phyloP scores from a whole-genome alignment of 53 echinoderm and acorn worm genomes.

The Henricia sp. region DNA sequence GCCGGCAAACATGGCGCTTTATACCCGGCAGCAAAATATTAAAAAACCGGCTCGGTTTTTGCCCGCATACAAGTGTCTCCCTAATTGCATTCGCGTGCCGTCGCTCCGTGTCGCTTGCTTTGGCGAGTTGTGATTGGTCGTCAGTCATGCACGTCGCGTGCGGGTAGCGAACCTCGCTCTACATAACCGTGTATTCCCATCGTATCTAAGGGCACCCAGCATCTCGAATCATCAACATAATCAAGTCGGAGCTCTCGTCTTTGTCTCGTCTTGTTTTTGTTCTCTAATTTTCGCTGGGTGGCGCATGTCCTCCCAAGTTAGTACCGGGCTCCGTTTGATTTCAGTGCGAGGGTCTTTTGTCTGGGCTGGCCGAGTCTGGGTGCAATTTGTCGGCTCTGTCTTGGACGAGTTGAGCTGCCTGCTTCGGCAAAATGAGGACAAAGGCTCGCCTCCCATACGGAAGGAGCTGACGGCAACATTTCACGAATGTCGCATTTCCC shows the following conservation, averaged over 20 bases:
- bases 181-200: constrained; percentile 36
- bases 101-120: constrained; percentile 2
- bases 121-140: constrained; percentile 48
- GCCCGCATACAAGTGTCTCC: constrained; percentile 45
- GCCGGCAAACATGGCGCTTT: constrained; percentile 43
- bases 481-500: too few relatives aligned
- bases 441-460: too few relatives aligned
- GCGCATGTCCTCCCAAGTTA: neutral
- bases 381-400: constrained; percentile 2
- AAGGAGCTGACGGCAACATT: too few relatives aligned
- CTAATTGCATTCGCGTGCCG: constrained; percentile 52
- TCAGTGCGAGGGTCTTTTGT: constrained; percentile 44
- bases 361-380: constrained; percentile 4
- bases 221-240: constrained; percentile 55
- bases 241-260: constrained; percentile 14
- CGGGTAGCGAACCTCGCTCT: constrained; percentile 27
- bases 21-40: constrained; percentile 23
- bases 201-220: neutral
- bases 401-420: too few relatives aligned
- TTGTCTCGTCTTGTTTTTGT: neutral
- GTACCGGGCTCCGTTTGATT: neutral
- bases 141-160: constrained; percentile 43
- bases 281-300: neutral
- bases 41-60: neutral
- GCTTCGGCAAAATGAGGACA: too few relatives aligned